Conservation (phyloP, 1,140 invertebrate genomes). For the Lutraria rhynchaena region DNA sequence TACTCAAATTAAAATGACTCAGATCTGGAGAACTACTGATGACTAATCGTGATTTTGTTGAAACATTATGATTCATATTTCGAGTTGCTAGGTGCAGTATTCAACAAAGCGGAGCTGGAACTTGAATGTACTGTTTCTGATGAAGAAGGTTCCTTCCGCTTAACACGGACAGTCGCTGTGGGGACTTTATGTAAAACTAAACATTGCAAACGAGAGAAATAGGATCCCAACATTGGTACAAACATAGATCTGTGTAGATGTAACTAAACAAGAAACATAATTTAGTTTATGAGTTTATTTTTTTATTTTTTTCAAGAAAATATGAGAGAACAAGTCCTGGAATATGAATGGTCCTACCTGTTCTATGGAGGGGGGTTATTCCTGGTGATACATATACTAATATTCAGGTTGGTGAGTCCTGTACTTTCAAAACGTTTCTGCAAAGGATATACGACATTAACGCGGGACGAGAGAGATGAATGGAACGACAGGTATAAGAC, state of each 20-base stretch:
- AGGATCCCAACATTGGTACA: neutral
- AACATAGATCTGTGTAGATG: neutral
- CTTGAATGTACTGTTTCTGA: neutral
- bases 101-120: too few relatives aligned
- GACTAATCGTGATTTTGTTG: too few relatives aligned
- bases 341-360: conserved; percentile 30
- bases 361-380: conserved; percentile 26
- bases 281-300: neutral
- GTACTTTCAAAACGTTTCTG: neutral
- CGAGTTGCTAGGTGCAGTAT: too few relatives aligned
- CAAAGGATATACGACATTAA: neutral
- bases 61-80: too few relatives aligned
- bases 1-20: too few relatives aligned
- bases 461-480: neutral
- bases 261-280: neutral
- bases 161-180: neutral
- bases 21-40: too few relatives aligned
- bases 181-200: neutral
- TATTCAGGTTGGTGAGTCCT: conserved; percentile 41
- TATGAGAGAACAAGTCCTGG: conserved; percentile 6
- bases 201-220: too few relatives aligned
- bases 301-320: neutral
- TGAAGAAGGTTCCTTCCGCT: neutral
- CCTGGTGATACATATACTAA: conserved; percentile 7
- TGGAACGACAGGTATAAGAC: conserved; percentile 47